These are phyloP conservation scores for Gallinago undulata DNA, from an alignment of 2,113 vertebrate genomes.

Conservation along the genomic window DNA sequence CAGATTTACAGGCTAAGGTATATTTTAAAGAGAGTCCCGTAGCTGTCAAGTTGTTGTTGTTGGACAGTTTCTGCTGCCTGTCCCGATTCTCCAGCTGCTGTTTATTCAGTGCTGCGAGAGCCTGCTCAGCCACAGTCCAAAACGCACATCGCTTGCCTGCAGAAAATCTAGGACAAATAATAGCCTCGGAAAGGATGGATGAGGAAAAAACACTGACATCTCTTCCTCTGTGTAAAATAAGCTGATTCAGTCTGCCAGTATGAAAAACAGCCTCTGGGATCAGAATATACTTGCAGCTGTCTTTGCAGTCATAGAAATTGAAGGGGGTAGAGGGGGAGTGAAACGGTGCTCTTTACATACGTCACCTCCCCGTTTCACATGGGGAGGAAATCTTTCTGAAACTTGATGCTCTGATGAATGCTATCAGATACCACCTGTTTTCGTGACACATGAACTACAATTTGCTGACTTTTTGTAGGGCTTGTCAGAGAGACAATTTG, in stretches of 20 bases:
- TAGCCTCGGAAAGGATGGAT: conserved; percentile 40
- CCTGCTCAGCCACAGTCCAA: conserved; percentile 13
- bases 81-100: not conserved
- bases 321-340: not conserved
- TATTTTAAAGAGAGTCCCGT: not conserved
- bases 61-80: not conserved
- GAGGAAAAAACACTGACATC: conserved; percentile 56
- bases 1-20: not conserved
- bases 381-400: not conserved
- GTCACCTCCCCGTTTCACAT: not conserved
- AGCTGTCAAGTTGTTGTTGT: not conserved
- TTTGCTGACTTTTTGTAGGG: not conserved
- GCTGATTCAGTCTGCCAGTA: conserved; percentile 66
- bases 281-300: conserved; percentile 62
- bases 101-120: conserved; percentile 27
- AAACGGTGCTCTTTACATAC: not conserved
- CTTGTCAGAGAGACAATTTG: not conserved
- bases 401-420: not conserved
- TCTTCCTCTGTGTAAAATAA: conserved; percentile 54
- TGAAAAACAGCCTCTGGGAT: conserved; percentile 57
- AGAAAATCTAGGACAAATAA: conserved; percentile 69
- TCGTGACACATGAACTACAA: not conserved
- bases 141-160: conserved; percentile 40
- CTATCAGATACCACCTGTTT: not conserved
- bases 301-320: conserved; percentile 23